Evolutionary conservation across 2,888 invertebrate genomes (phyloP), one percentile per base, ranked within the genome.

Genomic region (Eupithecia subumbrata): DNA sequence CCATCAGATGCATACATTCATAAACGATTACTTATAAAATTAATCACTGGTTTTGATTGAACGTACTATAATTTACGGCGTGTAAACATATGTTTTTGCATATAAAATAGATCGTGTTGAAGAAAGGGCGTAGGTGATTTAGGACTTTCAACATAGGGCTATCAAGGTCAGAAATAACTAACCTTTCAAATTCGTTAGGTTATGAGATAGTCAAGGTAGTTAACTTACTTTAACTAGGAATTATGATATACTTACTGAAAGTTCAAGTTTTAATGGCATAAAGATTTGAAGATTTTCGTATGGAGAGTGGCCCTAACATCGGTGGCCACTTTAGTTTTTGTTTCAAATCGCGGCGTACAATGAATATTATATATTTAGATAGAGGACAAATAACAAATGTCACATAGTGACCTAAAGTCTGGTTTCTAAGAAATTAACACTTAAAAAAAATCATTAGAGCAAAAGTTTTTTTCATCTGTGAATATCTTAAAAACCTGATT

Each of bases 41-140:
- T 80, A 76, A 80, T 78, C 72, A 76, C 68, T 72, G 73, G 77
- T 76, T 80, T 78, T 68, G 30, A 71, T 75, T 75, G 72, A 76
- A 67, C 66, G 12, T 75, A n/a, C n/a, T n/a, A 74, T 60, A 69
- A 72, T 76, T 18, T 45, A 66, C n/a, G 11, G 67, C 18, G 69
- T n/a, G 25, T 71, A 43, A 37, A 48, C 66, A 72, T 52, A 52
- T 60, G 63, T 68, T 43, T 68, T 64, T 48, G 30, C 48, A 45
- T 30, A 78, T 82, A 81, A 78, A 76, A 81, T 75, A 60, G 69
- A 71, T 71, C 60, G 25, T 25, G 68, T 14, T 68, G 8, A 40
- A 67, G 22, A 68, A 68, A 22, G 43, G 40, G 40, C 40, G 66
- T 40, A 34, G 30, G 64, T 37, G 18, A 8, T 40, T 67, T 40